phyloP scores from a whole-genome alignment of 2,797 vertebrate species.

The Dallia pectoralis region DNA sequence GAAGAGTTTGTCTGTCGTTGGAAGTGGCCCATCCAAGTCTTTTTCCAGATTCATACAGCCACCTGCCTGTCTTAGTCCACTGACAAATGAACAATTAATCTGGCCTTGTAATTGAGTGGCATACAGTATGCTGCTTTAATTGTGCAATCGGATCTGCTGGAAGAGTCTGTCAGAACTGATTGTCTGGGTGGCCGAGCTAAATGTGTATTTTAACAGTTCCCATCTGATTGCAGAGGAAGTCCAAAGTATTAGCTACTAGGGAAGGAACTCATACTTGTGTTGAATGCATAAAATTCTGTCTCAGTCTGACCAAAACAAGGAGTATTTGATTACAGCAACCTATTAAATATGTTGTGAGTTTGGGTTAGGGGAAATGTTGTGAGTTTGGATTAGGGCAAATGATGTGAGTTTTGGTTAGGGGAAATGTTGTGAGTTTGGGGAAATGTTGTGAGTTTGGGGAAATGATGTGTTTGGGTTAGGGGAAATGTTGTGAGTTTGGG shows the following conservation, averaged over 20 bases:
- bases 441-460: conserved; percentile 29
- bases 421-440: conserved; percentile 22
- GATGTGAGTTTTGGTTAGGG: conserved; percentile 24
- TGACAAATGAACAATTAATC: conserved; percentile 77
- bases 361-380: conserved; percentile 29
- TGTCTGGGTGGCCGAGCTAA: conserved; percentile 34
- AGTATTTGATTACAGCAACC: neutral
- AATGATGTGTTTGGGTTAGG: too few species aligned
- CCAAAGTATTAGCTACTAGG: neutral
- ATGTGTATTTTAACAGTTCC: conserved; percentile 10
- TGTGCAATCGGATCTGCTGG: conserved; percentile 80
- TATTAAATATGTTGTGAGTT: neutral
- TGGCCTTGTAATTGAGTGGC: conserved; percentile 77
- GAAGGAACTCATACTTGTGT: neutral
- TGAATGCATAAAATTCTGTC: neutral
- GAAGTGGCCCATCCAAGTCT: conserved; percentile 45
- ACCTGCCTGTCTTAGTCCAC: neutral
- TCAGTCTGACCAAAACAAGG: neutral
- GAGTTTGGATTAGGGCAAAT: conserved; percentile 20
- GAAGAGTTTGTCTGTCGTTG: conserved; percentile 48
- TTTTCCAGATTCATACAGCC: neutral
- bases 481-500: conserved; percentile 30
- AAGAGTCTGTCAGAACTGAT: conserved; percentile 72
- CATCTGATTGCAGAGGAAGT: conserved; percentile 19
- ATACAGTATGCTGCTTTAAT: conserved; percentile 74